Percentiles rank a stretch among this genome's conserved stretches.
Evolutionary conservation across 2,888 invertebrate genomes (phyloP).

Genomic region (Boloria euphrosyne): DNA sequence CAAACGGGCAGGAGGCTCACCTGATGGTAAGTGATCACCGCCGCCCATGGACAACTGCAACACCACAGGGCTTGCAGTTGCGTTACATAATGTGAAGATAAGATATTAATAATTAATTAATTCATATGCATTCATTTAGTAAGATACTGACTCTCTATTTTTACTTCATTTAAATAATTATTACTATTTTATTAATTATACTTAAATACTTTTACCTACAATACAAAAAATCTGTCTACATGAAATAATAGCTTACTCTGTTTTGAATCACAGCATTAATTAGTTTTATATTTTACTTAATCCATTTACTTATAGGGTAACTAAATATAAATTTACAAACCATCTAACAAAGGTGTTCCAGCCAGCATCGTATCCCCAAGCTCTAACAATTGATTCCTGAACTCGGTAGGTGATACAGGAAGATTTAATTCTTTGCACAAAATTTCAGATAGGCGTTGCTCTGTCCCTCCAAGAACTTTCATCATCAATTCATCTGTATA

Average conservation of each 20-base stretch:
- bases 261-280: not conserved
- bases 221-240: too few relatives aligned
- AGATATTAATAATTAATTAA: too few relatives aligned
- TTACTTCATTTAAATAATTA: too few relatives aligned
- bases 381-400: conserved; percentile 82
- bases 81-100: too few relatives aligned
- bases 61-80: too few relatives aligned
- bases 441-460: conserved; percentile 86
- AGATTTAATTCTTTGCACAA: conserved; percentile 86
- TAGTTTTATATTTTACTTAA: not conserved
- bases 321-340: conserved; percentile 61
- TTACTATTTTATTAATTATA: too few relatives aligned
- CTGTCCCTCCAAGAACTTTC: conserved; percentile 89
- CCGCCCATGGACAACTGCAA: too few relatives aligned
- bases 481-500: conserved; percentile 91
- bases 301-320: not conserved
- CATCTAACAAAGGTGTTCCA: conserved; percentile 85
- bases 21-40: too few relatives aligned
- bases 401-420: conserved; percentile 86
- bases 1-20: too few relatives aligned
- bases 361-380: conserved; percentile 84
- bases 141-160: too few relatives aligned
- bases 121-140: too few relatives aligned
- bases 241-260: not conserved
- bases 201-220: too few relatives aligned